Percentiles rank a stretch among this genome's conserved stretches.
Conservation (phyloP, 1,140 invertebrate species). For the Catajapyx aquilonaris region DNA sequence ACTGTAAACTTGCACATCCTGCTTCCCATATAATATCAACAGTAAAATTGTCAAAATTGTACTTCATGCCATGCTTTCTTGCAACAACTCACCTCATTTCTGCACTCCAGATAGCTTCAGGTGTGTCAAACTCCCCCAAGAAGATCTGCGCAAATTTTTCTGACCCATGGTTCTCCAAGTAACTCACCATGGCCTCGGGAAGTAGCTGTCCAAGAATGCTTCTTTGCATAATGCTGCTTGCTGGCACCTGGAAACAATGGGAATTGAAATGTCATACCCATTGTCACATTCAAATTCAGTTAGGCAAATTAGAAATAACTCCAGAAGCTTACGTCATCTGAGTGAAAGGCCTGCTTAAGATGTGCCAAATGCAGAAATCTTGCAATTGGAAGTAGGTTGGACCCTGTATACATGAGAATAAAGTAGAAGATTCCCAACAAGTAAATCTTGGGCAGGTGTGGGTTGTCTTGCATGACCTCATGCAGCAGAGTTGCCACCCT, state of each 20-base stretch:
- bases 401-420: constrained; percentile 98
- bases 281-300: no score
- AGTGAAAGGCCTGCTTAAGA: constrained; percentile 79
- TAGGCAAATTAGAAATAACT: no score
- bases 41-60: no score
- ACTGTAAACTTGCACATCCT: no score
- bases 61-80: no score
- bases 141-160: constrained; percentile 99
- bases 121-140: constrained; percentile 96
- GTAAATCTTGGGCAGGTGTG: constrained; percentile 80
- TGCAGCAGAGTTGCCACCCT: constrained; percentile 65
- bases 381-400: constrained; percentile 89
- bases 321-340: constrained; percentile 64
- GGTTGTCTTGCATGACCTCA: constrained; percentile 89
- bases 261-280: constrained; percentile 6
- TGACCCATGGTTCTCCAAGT: constrained; percentile 92
- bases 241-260: constrained; percentile 29
- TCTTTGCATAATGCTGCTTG: constrained; percentile 44
- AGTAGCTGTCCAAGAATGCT: constrained; percentile 80
- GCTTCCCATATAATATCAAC: no score
- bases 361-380: constrained; percentile 86
- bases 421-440: constrained; percentile 95
- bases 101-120: constrained; percentile 88
- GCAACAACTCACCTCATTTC: constrained; percentile 58
- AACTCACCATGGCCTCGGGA: constrained; percentile 98